These are phyloP conservation scores for Hyles lineata DNA, from an alignment of 2,888 invertebrate species.

Conservation along the genomic window DNA sequence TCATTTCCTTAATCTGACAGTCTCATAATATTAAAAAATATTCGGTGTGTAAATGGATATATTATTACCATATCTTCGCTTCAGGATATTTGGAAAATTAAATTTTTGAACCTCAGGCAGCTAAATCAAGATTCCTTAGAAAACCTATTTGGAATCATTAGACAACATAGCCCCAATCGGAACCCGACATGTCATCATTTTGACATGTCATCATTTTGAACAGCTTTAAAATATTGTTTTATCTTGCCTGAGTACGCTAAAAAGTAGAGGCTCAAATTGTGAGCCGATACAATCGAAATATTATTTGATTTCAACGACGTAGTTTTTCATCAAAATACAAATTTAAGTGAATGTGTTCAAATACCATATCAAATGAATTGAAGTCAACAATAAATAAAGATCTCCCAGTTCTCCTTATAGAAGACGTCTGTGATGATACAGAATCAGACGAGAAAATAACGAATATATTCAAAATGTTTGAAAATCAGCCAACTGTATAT, in stretches of 20 bases:
- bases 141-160: slow-evolving; percentile 38
- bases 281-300: slow-evolving; percentile 27
- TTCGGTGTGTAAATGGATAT: slow-evolving; percentile 36
- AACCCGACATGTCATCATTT: slow-evolving; percentile 34
- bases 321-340: slow-evolving; percentile 16
- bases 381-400: background rate
- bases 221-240: background rate
- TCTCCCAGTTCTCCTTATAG: background rate
- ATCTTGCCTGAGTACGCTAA: background rate
- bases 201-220: no score
- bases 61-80: slow-evolving; percentile 34
- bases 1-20: slow-evolving; percentile 32
- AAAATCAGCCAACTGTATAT: slow-evolving; percentile 27
- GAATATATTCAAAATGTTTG: slow-evolving; percentile 3
- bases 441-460: background rate
- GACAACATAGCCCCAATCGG: slow-evolving; percentile 37
- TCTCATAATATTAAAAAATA: slow-evolving; percentile 29
- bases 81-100: slow-evolving; percentile 40
- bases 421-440: background rate
- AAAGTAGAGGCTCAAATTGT: slow-evolving; percentile 32
- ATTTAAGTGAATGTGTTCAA: background rate
- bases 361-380: background rate
- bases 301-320: slow-evolving; percentile 29
- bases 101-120: slow-evolving; percentile 38
- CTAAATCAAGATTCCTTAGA: slow-evolving; percentile 37